These are phyloP conservation scores for Chitala chitala DNA, from an alignment of 2,113 vertebrate species.

Conservation along the genomic window DNA sequence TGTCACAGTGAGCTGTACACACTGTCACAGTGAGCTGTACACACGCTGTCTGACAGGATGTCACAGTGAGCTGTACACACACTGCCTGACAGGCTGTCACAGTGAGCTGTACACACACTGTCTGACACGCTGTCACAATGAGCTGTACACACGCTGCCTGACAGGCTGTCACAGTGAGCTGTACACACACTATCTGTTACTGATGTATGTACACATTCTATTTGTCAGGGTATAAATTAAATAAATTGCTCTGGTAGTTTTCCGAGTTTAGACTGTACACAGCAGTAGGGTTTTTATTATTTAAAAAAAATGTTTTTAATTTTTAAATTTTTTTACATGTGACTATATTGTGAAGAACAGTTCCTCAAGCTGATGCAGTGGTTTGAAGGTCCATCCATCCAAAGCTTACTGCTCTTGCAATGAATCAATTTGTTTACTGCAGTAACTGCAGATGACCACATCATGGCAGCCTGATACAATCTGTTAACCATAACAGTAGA, in stretches of 20 bases:
- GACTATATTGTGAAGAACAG: neutral
- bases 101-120: neutral
- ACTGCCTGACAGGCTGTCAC: neutral
- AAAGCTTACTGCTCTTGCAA: no score
- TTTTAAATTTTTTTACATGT: neutral
- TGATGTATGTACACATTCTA: neutral
- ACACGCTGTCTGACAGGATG: neutral
- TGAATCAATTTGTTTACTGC: no score
- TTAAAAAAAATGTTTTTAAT: no score
- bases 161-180: neutral
- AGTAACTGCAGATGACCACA: slow-evolving; percentile 17
- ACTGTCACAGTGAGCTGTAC: neutral
- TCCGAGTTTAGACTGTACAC: neutral
- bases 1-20: neutral
- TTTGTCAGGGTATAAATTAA: neutral
- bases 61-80: neutral
- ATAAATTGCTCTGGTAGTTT: neutral
- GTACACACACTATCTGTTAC: neutral
- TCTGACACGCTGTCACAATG: neutral
- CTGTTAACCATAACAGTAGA: neutral
- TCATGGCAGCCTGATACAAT: slow-evolving; percentile 20
- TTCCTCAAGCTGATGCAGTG: no score
- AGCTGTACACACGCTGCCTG: neutral
- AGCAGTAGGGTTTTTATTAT: neutral
- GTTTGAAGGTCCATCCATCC: no score